Evolutionary conservation across 2,888 invertebrate species (phyloP).

Genomic region (Odontomyia ornata): DNA sequence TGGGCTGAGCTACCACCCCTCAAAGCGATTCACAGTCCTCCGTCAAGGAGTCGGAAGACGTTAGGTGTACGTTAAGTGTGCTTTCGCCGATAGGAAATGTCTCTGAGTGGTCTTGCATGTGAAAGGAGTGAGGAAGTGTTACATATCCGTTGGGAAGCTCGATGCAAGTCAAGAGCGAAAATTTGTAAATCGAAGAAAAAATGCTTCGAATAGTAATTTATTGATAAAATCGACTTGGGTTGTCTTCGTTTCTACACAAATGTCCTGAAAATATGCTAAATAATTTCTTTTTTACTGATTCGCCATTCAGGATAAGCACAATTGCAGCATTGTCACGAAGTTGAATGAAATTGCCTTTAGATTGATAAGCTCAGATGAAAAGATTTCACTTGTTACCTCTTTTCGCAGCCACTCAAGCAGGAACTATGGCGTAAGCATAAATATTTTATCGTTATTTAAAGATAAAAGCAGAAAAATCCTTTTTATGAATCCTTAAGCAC

Average conservation of each 20-base stretch:
- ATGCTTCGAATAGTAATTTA: slow-evolving; percentile 1
- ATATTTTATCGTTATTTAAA: too few relatives aligned
- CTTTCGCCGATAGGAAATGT: background rate
- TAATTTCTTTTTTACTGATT: too few relatives aligned
- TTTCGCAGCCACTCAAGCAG: too few relatives aligned
- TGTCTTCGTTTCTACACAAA: background rate
- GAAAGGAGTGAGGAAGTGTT: background rate
- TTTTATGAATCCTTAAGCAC: too few relatives aligned
- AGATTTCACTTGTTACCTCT: too few relatives aligned
- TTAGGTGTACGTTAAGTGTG: slow-evolving; percentile 20
- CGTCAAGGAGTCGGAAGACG: background rate
- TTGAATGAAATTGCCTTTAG: too few relatives aligned
- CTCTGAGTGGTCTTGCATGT: background rate
- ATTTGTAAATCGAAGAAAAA: slow-evolving; percentile 29
- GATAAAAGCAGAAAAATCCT: too few relatives aligned
- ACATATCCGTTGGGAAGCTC: background rate
- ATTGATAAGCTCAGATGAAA: too few relatives aligned
- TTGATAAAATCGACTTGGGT: slow-evolving; percentile 19
- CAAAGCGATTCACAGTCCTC: background rate
- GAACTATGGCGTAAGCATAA: too few relatives aligned
- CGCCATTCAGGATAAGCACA: too few relatives aligned
- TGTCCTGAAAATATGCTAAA: too few relatives aligned
- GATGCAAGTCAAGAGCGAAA: slow-evolving; percentile 13
- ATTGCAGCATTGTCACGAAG: too few relatives aligned
- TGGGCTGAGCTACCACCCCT: background rate